Percentiles rank a stretch among this genome's conserved stretches.
phyloP scores from a whole-genome alignment of 30 jellyfish, hydroid and myxozoan species.

The Sanderia malayensis region DNA sequence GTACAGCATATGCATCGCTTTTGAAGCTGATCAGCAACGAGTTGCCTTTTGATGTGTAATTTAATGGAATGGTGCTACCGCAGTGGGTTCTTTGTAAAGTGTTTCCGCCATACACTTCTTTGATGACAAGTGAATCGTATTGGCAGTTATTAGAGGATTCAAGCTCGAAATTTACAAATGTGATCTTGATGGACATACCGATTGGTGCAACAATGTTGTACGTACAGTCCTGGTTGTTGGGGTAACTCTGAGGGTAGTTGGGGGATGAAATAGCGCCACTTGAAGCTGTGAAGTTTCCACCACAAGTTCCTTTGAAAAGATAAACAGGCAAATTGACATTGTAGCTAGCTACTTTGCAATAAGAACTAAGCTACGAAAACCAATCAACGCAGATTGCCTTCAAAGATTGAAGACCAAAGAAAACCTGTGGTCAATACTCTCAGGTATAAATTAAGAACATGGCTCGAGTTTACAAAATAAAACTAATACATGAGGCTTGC shows the following conservation, averaged over 20 bases:
- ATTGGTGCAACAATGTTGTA: conserved; percentile 1
- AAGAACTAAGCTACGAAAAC: too few relatives aligned
- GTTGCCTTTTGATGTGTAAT: conserved; percentile 32
- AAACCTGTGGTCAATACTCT: too few relatives aligned
- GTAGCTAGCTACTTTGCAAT: too few relatives aligned
- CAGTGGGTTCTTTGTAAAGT: conserved; percentile 44
- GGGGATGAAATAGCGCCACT: conserved; percentile 20
- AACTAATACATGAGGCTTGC: too few relatives aligned
- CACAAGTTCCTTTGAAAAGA: too few relatives aligned
- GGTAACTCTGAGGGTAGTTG: conserved; percentile 20
- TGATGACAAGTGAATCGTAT: neutral
- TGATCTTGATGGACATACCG: neutral
- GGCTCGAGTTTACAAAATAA: too few relatives aligned
- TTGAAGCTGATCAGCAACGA: conserved; percentile 16
- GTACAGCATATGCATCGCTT: conserved; percentile 32
- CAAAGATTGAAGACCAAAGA: too few relatives aligned
- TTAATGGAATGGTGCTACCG: neutral
- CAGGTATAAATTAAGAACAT: too few relatives aligned
- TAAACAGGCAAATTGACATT: too few relatives aligned
- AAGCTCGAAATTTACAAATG: neutral
- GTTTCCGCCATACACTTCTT: neutral
- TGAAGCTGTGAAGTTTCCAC: neutral
- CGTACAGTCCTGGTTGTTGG: conserved; percentile 1
- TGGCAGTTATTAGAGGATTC: neutral
- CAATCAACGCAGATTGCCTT: too few relatives aligned